Evolutionary conservation across 1,140 invertebrate genomes (phyloP).

Genomic region (Bombus difficillimus): DNA sequence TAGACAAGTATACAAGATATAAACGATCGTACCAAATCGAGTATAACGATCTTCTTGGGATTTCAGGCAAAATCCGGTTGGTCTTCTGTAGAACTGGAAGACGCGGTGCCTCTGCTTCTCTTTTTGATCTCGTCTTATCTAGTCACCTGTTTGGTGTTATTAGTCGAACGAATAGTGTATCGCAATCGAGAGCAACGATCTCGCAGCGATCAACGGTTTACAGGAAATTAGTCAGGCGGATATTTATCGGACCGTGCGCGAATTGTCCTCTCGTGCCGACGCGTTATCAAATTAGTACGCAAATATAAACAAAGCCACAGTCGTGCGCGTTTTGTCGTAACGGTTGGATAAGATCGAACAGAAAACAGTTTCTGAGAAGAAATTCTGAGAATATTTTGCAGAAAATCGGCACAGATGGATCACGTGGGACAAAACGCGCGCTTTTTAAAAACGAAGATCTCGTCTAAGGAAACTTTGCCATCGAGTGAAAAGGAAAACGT

Average conservation of each 20-base stretch:
- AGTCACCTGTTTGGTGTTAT: slow-evolving; percentile 49
- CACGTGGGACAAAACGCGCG: too few species aligned
- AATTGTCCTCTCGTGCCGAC: neutral
- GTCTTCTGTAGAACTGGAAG: slow-evolving; percentile 72
- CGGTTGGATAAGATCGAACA: neutral
- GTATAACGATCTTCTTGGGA: neutral
- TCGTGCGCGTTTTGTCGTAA: neutral
- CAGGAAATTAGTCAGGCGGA: neutral
- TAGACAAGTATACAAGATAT: too few species aligned
- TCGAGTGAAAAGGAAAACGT: neutral
- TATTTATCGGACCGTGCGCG: neutral
- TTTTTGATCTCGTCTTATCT: slow-evolving; percentile 62
- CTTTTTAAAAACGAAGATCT: too few species aligned
- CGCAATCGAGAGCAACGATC: neutral
- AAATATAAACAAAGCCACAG: neutral
- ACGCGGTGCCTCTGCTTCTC: slow-evolving; percentile 72
- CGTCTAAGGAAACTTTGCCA: neutral
- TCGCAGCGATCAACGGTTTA: neutral
- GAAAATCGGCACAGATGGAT: neutral
- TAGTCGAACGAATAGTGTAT: slow-evolving; percentile 55
- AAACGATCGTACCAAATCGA: too few species aligned
- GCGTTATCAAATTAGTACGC: neutral
- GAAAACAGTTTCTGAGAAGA: too few species aligned
- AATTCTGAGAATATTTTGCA: neutral
- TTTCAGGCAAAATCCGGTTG: slow-evolving; percentile 61